These are phyloP conservation scores for Gadopsis marmoratus DNA, from an alignment of 2,797 vertebrate genomes.

Conservation along the genomic window DNA sequence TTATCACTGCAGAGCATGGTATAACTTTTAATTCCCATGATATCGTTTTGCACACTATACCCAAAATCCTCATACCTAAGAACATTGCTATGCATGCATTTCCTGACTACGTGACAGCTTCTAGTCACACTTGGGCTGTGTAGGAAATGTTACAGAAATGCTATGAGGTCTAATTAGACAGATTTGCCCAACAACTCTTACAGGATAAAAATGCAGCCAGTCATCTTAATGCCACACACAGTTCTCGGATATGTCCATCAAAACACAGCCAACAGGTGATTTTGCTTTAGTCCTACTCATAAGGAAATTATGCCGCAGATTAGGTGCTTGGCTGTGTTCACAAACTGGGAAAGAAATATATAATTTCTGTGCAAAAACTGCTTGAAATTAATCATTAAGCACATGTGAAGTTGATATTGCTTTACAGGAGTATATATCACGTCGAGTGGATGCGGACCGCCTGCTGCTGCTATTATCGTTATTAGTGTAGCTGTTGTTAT, in stretches of 20 bases:
- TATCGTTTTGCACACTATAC: background rate
- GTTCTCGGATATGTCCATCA: constrained; percentile 32
- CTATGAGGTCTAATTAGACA: background rate
- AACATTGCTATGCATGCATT: background rate
- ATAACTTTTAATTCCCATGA: constrained; percentile 1
- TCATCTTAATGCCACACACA: constrained; percentile 25
- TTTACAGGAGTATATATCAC: background rate
- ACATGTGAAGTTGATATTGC: background rate
- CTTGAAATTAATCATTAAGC: background rate
- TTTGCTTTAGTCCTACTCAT: constrained; percentile 16
- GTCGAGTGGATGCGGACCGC: too few species aligned
- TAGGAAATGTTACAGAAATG: constrained; percentile 1
- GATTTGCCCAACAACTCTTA: too few species aligned
- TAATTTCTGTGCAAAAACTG: background rate
- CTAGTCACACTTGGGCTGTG: background rate
- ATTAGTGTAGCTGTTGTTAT: too few species aligned
- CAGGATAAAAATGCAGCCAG: background rate
- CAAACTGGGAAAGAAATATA: background rate
- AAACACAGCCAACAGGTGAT: constrained; percentile 16
- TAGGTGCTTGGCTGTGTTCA: constrained; percentile 27
- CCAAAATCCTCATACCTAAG: constrained; percentile 10
- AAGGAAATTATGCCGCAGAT: constrained; percentile 35
- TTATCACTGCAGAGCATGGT: background rate
- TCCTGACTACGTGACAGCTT: background rate
- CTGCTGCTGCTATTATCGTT: too few species aligned